A percentile compares a stretch with the other conserved stretches of the same genome.
Conservation (phyloP, 2,113 vertebrate genomes). For the Myodes glareolus region DNA sequence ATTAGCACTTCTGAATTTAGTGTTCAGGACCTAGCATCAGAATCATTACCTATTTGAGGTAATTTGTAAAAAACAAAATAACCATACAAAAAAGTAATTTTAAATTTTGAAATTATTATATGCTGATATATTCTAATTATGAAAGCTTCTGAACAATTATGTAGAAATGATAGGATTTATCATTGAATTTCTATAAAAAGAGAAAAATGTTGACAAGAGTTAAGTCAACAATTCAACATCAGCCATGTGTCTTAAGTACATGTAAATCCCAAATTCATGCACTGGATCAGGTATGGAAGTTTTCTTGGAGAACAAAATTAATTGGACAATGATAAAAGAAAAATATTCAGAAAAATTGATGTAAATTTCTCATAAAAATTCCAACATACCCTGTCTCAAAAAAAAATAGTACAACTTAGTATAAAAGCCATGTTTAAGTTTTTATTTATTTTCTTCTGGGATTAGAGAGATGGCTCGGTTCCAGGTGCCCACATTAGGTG, state of each 20-base stretch:
- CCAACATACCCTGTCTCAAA: background rate
- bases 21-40: background rate
- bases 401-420: background rate
- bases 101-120: constrained; percentile 15
- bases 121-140: background rate
- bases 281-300: background rate
- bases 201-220: background rate
- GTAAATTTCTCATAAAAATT: constrained; percentile 19
- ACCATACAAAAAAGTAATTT: background rate
- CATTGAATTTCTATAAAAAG: background rate
- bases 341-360: background rate
- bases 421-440: constrained; percentile 28
- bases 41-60: background rate
- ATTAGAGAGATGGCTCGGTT: background rate
- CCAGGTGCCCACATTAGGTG: background rate
- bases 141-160: background rate
- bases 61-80: background rate
- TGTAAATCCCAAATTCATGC: background rate
- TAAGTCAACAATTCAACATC: constrained; percentile 3
- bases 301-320: constrained; percentile 16
- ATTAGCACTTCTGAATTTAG: background rate
- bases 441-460: background rate
- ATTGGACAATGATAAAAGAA: background rate
- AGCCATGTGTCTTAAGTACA: background rate
- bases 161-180: background rate